phyloP scores from a whole-genome alignment of 2,113 vertebrate genomes.

The Barnardius zonarius region DNA sequence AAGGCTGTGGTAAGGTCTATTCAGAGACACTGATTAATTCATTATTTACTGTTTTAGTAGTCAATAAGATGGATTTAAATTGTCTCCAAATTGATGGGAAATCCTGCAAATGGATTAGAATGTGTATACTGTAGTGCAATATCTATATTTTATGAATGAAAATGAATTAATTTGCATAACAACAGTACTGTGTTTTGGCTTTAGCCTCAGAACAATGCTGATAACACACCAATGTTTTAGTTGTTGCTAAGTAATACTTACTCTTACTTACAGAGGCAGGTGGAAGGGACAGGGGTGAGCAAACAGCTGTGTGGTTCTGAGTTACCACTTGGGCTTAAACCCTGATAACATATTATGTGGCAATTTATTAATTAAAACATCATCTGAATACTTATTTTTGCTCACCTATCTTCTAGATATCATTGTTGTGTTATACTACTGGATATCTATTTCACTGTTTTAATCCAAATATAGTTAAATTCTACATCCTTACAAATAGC shows the following conservation, averaged over 20 bases:
- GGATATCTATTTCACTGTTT: neutral
- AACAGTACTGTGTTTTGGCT: neutral
- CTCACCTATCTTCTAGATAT: neutral
- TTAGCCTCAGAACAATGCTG: neutral
- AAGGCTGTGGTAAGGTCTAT: neutral
- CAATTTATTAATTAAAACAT: neutral
- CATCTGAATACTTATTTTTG: neutral
- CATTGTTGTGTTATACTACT: neutral
- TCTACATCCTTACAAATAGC: neutral
- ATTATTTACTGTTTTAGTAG: neutral
- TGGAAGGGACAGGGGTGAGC: neutral
- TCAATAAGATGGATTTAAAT: neutral
- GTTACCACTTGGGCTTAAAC: neutral
- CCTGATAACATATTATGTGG: neutral
- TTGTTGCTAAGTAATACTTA: neutral
- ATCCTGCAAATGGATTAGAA: neutral
- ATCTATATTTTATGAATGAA: neutral
- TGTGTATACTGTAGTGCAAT: rapidly evolving
- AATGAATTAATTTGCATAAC: neutral
- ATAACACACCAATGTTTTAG: neutral
- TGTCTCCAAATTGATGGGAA: neutral
- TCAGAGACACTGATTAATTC: neutral
- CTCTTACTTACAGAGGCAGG: neutral
- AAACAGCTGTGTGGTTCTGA: neutral
- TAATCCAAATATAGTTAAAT: neutral